Evolutionary conservation across 2,797 vertebrate species (phyloP).

Genomic region (Atherinosoma microstoma): DNA sequence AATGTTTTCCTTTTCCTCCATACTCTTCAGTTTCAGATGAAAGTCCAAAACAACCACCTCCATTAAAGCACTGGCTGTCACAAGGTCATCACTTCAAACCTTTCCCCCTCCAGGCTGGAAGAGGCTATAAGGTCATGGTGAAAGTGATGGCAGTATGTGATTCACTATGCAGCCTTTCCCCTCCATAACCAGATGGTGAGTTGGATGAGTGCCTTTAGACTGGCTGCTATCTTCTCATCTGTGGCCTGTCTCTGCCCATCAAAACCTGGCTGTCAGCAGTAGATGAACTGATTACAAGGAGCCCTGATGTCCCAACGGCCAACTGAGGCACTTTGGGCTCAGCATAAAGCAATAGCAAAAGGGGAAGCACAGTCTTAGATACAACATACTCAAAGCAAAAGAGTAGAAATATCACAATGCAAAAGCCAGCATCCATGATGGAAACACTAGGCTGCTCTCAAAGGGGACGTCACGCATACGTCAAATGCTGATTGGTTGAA

Average conservation of each 20-base stretch:
- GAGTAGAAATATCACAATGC: not conserved
- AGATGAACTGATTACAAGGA: conserved; percentile 62
- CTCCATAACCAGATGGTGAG: conserved; percentile 56
- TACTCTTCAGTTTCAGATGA: conserved; percentile 38
- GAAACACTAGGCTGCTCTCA: too few species aligned
- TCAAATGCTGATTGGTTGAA: not conserved
- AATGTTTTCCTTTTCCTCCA: not conserved
- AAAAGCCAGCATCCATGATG: too few species aligned
- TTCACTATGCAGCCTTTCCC: conserved; percentile 31
- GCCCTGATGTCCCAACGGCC: conserved; percentile 27
- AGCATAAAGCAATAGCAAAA: conserved; percentile 7
- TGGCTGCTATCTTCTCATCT: conserved; percentile 55
- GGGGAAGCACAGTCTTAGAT: not conserved
- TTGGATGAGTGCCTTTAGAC: conserved; percentile 49
- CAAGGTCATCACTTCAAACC: conserved; percentile 24
- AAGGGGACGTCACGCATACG: not conserved
- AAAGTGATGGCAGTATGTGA: conserved; percentile 46
- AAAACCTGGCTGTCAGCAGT: conserved; percentile 47
- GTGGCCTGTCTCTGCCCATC: conserved; percentile 42
- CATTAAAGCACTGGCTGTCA: conserved; percentile 18
- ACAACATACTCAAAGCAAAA: not conserved
- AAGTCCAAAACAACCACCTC: conserved; percentile 48
- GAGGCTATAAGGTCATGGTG: conserved; percentile 33
- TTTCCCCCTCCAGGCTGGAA: conserved; percentile 24
- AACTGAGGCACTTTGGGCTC: conserved; percentile 27